A percentile compares a stretch with the other conserved stretches of the same genome.
phyloP scores from a whole-genome alignment of 2,113 vertebrate genomes.

The Archilochus colubris region DNA sequence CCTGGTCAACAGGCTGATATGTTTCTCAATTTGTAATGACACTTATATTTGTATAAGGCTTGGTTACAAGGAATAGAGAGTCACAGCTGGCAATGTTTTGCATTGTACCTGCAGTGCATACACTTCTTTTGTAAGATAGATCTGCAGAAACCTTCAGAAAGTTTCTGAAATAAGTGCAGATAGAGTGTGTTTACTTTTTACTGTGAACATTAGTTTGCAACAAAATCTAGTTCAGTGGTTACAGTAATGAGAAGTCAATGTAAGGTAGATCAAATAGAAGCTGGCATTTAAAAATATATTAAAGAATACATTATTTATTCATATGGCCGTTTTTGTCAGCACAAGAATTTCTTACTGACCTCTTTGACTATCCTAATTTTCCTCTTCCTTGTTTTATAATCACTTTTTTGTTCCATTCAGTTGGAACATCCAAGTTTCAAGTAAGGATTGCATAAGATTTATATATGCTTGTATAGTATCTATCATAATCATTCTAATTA shows the following conservation, averaged over 20 bases:
- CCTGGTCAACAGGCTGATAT: neutral
- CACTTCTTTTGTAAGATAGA: neutral
- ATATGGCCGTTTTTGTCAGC: neutral
- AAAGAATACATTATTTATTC: neutral
- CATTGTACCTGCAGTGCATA: neutral
- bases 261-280: neutral
- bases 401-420: neutral
- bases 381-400: neutral
- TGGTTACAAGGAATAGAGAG: neutral
- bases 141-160: neutral
- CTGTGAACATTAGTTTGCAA: neutral
- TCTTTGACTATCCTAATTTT: neutral
- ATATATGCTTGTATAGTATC: neutral
- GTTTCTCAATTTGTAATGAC: neutral
- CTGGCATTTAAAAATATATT: neutral
- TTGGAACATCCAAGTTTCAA: neutral
- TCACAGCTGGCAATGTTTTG: neutral
- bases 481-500: neutral
- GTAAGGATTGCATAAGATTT: neutral
- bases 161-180: neutral
- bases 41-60: neutral
- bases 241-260: neutral
- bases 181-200: neutral
- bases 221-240: neutral
- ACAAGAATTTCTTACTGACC: neutral